phyloP scores from a whole-genome alignment of 1,140 invertebrate genomes.

The Goniozus legneri region DNA sequence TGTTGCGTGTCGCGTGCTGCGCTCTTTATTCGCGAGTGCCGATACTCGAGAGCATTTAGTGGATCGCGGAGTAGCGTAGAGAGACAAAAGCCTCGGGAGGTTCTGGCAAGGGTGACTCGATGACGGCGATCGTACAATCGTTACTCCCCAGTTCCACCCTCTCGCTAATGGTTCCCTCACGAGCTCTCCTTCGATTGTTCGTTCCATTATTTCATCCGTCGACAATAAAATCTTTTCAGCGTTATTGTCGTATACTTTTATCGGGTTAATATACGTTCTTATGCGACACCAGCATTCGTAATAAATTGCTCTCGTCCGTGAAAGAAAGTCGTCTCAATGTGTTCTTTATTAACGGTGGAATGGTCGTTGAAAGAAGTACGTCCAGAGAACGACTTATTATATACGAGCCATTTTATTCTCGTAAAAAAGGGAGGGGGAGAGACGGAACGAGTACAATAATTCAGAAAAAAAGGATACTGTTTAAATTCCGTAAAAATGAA shows the following conservation, averaged over 20 bases:
- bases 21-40: constrained; percentile 14
- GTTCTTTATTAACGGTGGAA: too few species aligned
- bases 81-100: constrained; percentile 27
- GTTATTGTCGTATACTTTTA: constrained; percentile 16
- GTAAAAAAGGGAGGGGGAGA: too few species aligned
- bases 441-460: too few species aligned
- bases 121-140: constrained; percentile 30
- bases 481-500: constrained; percentile 7
- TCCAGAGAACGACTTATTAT: too few species aligned
- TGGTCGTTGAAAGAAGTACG: too few species aligned
- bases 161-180: too few species aligned
- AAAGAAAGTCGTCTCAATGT: too few species aligned
- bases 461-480: too few species aligned
- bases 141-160: constrained; percentile 9
- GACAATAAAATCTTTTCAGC: constrained; percentile 22
- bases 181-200: constrained; percentile 11
- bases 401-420: too few species aligned
- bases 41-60: constrained; percentile 22
- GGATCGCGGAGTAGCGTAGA: constrained; percentile 23
- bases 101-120: constrained; percentile 28
- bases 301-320: too few species aligned
- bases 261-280: constrained; percentile 21
- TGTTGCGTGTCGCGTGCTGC: constrained; percentile 15
- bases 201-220: constrained; percentile 23
- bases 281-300: constrained; percentile 6